Base-by-base conservation (phyloP, 2,888 invertebrate species). In the Glyphotaelius pellucidus region DNA sequence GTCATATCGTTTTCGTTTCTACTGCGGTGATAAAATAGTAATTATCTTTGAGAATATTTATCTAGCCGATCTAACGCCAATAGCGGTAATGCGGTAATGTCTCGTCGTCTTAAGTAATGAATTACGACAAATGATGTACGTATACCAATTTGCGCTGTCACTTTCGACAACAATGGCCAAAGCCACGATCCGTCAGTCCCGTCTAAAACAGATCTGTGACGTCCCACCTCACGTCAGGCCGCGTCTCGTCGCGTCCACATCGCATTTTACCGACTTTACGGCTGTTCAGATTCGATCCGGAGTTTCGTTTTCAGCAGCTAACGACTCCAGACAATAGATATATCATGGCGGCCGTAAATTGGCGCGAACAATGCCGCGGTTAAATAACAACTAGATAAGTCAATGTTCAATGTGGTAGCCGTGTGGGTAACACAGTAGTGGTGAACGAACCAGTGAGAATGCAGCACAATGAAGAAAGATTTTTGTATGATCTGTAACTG, bases 361-460 rank as follows among this genome's bases (percentile, higher is more conserved):
- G 86, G 86, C 86, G 86, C 86, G 42, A 86, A 86, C 86, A 86
- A 86, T 86, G 86, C 42, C 86, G 35, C 30, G 15, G 86, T 86
- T 86, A 86, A 86, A 47, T 86, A 86, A 86, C 30, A 86, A 42
- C 86, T 42, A 42, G 42, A 86, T 35, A 86, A 86, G 86, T 42
- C 86, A 38, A 38, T 67, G 67, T 67, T 67, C 31, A n/a, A 25
- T 25, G 86, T 30, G 86, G 86, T 12, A 83, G 83, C 81, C 32
- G 35, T 15, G 86, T 42, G 19, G 86, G 86, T 86, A 42, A 67
- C 47, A 25, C 42, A 38, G 85, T 9, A 67, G 67, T 67, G 67
- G 67, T 67, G n/a, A 67, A n/a, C 25, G 67, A n/a, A 67, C 67
- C 25, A 67, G 25, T n/a, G 67, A 67, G 67, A 67, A 67, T 25